A percentile compares a stretch with the other conserved stretches of the same genome.
phyloP scores from a whole-genome alignment of 2,888 invertebrate genomes.

The Drosophila mimetica region DNA sequence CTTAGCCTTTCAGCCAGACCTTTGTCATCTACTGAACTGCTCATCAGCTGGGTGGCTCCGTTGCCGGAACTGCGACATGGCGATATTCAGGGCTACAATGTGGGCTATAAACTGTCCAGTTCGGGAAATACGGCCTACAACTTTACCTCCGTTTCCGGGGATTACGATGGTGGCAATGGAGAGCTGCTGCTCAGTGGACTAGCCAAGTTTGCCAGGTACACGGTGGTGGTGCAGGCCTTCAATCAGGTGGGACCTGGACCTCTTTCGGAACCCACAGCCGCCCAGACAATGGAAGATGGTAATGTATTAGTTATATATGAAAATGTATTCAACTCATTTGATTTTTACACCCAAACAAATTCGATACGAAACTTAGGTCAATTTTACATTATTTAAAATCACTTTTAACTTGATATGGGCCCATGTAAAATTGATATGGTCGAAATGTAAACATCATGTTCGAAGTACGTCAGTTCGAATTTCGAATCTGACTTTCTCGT shows the following conservation, averaged over 20 bases:
- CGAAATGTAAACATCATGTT: too few relatives aligned
- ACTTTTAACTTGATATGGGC: too few relatives aligned
- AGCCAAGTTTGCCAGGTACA: conserved; percentile 88
- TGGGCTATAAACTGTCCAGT: conserved; percentile 85
- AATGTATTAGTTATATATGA: too few relatives aligned
- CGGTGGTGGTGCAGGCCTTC: conserved; percentile 89
- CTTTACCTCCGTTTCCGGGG: conserved; percentile 88
- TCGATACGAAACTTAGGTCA: too few relatives aligned
- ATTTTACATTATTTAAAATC: too few relatives aligned
- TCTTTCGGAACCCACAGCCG: conserved; percentile 88
- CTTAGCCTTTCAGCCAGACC: conserved; percentile 88
- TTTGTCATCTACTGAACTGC: conserved; percentile 89
- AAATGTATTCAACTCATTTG: too few relatives aligned
- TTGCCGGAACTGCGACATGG: conserved; percentile 89
- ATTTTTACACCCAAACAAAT: too few relatives aligned
- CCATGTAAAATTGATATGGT: too few relatives aligned
- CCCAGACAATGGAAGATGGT: conserved; percentile 91
- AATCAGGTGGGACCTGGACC: conserved; percentile 91
- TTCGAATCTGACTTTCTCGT: too few relatives aligned
- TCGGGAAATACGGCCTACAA: conserved; percentile 87
- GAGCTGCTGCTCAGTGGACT: conserved; percentile 88
- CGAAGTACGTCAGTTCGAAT: too few relatives aligned
- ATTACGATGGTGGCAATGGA: conserved; percentile 88
- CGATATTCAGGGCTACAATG: conserved; percentile 90
- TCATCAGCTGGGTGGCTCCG: conserved; percentile 91